Percentiles rank a stretch among this genome's conserved stretches.
These are phyloP conservation scores for Drosophila kohkoa DNA, from an alignment of 1,140 invertebrate genomes.

Conservation along the genomic window DNA sequence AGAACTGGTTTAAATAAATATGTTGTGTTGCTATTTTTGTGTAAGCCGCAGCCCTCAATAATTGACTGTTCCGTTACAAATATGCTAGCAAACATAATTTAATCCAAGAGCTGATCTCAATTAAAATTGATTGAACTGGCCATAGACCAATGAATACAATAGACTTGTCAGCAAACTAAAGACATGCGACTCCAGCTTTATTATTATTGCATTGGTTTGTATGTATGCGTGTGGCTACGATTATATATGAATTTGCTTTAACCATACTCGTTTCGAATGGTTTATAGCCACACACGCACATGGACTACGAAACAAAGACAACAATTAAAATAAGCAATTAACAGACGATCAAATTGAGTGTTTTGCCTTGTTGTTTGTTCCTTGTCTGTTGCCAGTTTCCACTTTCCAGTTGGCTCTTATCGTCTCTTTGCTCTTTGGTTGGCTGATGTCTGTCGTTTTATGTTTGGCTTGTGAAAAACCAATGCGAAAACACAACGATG, in stretches of 20 bases:
- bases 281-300: conserved; percentile 21
- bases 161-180: conserved; percentile 10
- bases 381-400: conserved; percentile 42
- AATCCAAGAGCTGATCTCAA: conserved; percentile 55
- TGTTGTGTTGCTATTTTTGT: conserved; percentile 1
- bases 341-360: conserved; percentile 77
- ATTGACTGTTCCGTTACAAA: conserved; percentile 44
- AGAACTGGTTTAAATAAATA: neutral
- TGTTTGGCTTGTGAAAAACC: conserved; percentile 64
- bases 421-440: neutral
- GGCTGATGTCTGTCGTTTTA: conserved; percentile 47
- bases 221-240: neutral
- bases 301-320: conserved; percentile 43
- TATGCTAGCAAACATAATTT: conserved; percentile 61
- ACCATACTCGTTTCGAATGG: conserved; percentile 26
- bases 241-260: conserved; percentile 19
- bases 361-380: conserved; percentile 53
- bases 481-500: conserved; percentile 36
- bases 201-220: conserved; percentile 15
- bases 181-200: neutral
- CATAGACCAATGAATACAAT: conserved; percentile 9
- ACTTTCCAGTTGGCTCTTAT: neutral
- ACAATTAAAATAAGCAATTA: conserved; percentile 79
- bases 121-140: conserved; percentile 51
- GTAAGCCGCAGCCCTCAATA: conserved; percentile 18